These are phyloP conservation scores for Ctenomys sociabilis DNA, from an alignment of 2,113 vertebrate species.

Conservation along the genomic window DNA sequence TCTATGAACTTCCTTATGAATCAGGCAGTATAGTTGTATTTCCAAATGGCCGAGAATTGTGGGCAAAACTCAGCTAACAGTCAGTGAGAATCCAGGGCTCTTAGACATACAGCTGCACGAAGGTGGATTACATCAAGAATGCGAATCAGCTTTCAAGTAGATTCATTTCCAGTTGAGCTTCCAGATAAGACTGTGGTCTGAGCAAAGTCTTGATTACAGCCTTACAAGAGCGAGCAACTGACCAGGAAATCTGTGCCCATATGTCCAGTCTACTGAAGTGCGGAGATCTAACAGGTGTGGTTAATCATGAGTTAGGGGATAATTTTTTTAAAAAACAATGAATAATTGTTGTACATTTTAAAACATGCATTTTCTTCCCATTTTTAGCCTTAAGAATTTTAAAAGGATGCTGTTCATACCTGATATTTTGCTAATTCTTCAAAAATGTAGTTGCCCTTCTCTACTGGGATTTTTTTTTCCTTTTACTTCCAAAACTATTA, in stretches of 20 bases:
- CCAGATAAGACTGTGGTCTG: background rate
- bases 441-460: background rate
- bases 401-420: background rate
- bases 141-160: background rate
- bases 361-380: background rate
- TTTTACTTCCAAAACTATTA: background rate
- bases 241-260: background rate
- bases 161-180: background rate
- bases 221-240: background rate
- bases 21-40: background rate
- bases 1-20: background rate
- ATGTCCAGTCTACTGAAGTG: background rate
- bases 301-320: background rate
- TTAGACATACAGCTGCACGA: background rate
- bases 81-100: background rate
- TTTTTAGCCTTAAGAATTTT: background rate
- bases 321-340: background rate
- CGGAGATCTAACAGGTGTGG: background rate
- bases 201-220: background rate
- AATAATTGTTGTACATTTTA: background rate
- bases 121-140: background rate
- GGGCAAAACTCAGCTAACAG: background rate
- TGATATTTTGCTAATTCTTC: background rate
- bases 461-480: background rate
- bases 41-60: background rate